Evolutionary conservation across 2,797 vertebrate genomes (phyloP).

Genomic region (Holocentrus rufus): DNA sequence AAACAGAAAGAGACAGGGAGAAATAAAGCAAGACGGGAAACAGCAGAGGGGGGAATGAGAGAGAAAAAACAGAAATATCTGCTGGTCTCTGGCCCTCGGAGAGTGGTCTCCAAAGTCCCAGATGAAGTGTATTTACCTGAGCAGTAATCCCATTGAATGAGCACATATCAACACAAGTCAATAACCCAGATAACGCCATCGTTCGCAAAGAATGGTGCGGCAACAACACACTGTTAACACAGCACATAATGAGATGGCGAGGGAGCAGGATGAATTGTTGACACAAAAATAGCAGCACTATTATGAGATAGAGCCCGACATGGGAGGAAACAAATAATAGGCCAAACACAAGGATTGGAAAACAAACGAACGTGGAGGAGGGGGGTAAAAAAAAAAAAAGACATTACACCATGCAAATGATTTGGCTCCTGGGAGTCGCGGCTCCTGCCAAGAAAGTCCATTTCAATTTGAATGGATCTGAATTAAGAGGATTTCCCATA

Average conservation of each 20-base stretch:
- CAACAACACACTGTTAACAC: slow-evolving; percentile 68
- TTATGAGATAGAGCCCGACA: slow-evolving; percentile 74
- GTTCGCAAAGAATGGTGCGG: slow-evolving; percentile 65
- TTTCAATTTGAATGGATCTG: slow-evolving; percentile 85
- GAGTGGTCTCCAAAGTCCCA: slow-evolving; percentile 42
- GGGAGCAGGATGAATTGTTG: slow-evolving; percentile 75
- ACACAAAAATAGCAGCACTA: slow-evolving; percentile 77
- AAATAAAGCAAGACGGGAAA: slow-evolving; percentile 30
- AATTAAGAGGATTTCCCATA: slow-evolving; percentile 85
- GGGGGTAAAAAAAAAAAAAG: slow-evolving; percentile 58
- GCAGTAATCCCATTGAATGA: slow-evolving; percentile 66
- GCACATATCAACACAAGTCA: slow-evolving; percentile 70
- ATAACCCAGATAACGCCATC: slow-evolving; percentile 76
- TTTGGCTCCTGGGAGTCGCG: slow-evolving; percentile 77
- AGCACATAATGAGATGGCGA: slow-evolving; percentile 77
- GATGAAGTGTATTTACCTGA: slow-evolving; percentile 71
- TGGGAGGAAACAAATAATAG: slow-evolving; percentile 74
- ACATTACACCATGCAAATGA: slow-evolving; percentile 81
- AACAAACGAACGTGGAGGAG: slow-evolving; percentile 70
- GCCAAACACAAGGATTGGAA: slow-evolving; percentile 70
- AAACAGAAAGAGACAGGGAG: slow-evolving; percentile 17
- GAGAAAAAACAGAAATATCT: slow-evolving; percentile 35
- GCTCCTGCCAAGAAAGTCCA: slow-evolving; percentile 82
- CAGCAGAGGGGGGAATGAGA: slow-evolving; percentile 4
- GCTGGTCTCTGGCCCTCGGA: slow-evolving; percentile 27